These are phyloP conservation scores for Toxotes chatareus DNA, from an alignment of 2,113 vertebrate species.

Conservation along the genomic window DNA sequence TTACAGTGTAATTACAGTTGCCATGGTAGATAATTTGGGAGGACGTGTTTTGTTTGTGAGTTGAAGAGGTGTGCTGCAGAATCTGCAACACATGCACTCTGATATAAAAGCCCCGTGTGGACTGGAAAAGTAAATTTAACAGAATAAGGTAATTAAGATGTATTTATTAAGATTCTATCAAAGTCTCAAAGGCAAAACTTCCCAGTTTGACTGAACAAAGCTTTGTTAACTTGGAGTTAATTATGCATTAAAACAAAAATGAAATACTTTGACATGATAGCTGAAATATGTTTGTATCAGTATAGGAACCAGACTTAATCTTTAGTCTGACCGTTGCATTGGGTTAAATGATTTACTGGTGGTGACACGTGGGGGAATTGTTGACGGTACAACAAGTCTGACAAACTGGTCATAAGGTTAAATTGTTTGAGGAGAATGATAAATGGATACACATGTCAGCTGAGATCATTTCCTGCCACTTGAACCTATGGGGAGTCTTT, in stretches of 20 bases:
- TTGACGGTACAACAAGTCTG: background rate
- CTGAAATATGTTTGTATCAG: background rate
- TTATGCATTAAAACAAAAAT: background rate
- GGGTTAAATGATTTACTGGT: background rate
- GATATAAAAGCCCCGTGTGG: background rate
- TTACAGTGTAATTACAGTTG: conserved; percentile 43
- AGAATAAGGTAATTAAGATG: background rate
- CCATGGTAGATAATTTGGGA: conserved; percentile 32
- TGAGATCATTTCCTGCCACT: conserved; percentile 51
- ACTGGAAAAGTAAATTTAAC: background rate
- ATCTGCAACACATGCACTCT: conserved; percentile 7
- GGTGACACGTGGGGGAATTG: background rate
- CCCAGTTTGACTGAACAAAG: background rate
- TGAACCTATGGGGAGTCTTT: conserved; percentile 21
- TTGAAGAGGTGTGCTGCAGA: conserved; percentile 31
- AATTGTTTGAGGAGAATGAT: conserved; percentile 16
- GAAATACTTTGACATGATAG: background rate
- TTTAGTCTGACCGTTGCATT: background rate
- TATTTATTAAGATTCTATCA: background rate
- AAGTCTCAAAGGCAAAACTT: background rate
- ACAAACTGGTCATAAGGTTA: background rate
- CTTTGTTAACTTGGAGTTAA: background rate
- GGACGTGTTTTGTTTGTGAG: conserved; percentile 45
- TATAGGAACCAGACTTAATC: background rate
- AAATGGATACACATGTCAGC: conserved; percentile 35